Evolutionary conservation across 1,140 invertebrate genomes (phyloP).

Genomic region (Drosophila tsacasi): DNA sequence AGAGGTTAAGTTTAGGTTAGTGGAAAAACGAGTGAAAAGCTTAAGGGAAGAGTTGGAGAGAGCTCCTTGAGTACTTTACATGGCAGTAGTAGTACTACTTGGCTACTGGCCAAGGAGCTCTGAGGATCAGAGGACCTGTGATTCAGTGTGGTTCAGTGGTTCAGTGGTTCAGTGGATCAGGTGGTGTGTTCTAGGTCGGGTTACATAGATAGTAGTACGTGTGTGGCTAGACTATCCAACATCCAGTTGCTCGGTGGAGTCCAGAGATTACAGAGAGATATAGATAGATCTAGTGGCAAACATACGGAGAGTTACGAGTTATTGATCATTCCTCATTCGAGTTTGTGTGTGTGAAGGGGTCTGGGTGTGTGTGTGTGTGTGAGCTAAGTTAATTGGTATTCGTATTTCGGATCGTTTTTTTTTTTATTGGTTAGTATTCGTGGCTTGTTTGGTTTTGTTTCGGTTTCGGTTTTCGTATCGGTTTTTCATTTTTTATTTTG

Average conservation of each 20-base stretch:
- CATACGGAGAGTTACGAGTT: constrained; percentile 69
- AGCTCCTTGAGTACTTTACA: constrained; percentile 33
- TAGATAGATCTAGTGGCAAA: constrained; percentile 68
- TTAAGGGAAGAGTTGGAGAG: constrained; percentile 9
- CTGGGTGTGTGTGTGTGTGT: constrained; percentile 7
- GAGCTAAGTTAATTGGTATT: constrained; percentile 74
- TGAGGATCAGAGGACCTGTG: constrained; percentile 12
- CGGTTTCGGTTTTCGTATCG: constrained; percentile 29
- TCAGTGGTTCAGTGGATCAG: constrained; percentile 15
- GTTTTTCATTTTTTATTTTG: constrained; percentile 35
- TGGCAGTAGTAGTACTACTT: constrained; percentile 27
- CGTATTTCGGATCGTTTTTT: constrained; percentile 41
- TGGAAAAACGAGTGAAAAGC: constrained; percentile 42
- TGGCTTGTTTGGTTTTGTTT: constrained; percentile 43
- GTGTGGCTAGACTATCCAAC: constrained; percentile 67
- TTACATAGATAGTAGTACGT: constrained; percentile 46
- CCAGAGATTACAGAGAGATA: constrained; percentile 58
- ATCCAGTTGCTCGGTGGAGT: constrained; percentile 65
- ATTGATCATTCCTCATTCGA: constrained; percentile 68
- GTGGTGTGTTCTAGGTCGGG: constrained; percentile 32
- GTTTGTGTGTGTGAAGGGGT: constrained; percentile 24
- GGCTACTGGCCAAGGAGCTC: constrained; percentile 5
- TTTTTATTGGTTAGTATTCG: constrained; percentile 55
- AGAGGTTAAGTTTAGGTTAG: constrained; percentile 26
- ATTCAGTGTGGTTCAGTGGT: constrained; percentile 34